Evolutionary conservation across 2,888 invertebrate species (phyloP).

Genomic region (Himalopsyche kuldschensis): DNA sequence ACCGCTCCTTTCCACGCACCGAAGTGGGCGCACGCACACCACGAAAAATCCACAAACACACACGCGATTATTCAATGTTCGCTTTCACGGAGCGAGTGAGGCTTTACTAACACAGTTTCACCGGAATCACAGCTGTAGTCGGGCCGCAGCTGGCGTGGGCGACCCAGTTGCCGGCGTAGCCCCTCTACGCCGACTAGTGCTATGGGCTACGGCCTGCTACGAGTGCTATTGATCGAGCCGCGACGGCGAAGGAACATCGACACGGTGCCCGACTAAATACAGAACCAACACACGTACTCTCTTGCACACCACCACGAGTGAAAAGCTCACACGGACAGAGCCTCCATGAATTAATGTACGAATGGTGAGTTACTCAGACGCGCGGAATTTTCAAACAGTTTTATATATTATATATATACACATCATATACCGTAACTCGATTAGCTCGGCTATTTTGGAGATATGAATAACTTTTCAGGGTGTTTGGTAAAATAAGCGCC

Average conservation of each 20-base stretch:
- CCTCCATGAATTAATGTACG: slow-evolving; percentile 16
- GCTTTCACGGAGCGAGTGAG: neutral
- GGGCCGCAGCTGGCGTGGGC: slow-evolving; percentile 10
- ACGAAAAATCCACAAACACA: neutral
- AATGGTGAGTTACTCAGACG: slow-evolving; percentile 11
- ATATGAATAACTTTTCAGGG: slow-evolving; percentile 11
- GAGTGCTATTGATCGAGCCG: slow-evolving; percentile 7
- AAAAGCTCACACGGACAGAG: neutral
- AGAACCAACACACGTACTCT: slow-evolving; percentile 3
- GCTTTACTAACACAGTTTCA: slow-evolving; percentile 25
- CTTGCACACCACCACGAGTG: neutral
- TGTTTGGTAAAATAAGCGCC: slow-evolving; percentile 1
- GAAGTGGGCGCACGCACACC: neutral
- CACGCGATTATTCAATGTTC: neutral
- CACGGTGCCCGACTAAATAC: slow-evolving; percentile 35
- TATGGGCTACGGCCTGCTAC: slow-evolving; percentile 1
- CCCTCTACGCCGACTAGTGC: neutral
- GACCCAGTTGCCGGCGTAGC: slow-evolving; percentile 13
- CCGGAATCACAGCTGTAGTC: slow-evolving; percentile 19
- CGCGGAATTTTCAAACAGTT: neutral
- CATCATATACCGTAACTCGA: slow-evolving; percentile 13
- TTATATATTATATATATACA: too few relatives aligned
- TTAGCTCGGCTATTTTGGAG: slow-evolving; percentile 15
- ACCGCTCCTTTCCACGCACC: neutral
- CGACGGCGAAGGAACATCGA: slow-evolving; percentile 16